Conservation (phyloP, 2,888 invertebrate species). For the Ormyrus labotus region DNA sequence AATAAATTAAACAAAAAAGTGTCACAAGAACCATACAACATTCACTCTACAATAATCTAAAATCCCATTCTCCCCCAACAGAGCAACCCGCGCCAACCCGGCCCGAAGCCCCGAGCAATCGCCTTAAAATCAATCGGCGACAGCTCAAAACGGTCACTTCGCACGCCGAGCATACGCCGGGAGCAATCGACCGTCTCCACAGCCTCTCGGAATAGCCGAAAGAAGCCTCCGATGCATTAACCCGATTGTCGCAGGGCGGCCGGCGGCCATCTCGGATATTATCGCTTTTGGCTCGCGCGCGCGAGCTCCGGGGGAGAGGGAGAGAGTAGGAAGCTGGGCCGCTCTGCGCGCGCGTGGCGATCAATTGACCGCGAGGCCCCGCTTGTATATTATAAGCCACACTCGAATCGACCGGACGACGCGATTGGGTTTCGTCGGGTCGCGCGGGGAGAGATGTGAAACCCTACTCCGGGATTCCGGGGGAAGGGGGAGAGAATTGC, state of each 20-base stretch:
- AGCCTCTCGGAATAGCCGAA: background rate
- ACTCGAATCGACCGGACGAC: background rate
- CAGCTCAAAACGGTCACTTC: no score
- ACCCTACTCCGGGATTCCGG: background rate
- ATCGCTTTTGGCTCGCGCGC: no score
- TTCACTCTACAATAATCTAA: background rate
- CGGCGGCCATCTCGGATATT: background rate
- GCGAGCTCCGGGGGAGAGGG: no score
- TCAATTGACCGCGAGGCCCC: conserved; percentile 13
- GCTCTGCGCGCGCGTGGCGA: background rate
- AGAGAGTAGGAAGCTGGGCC: no score
- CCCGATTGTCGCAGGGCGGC: conserved; percentile 1
- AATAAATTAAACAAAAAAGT: no score
- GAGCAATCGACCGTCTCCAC: no score
- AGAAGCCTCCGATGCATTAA: conserved; percentile 8
- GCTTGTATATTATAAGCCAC: background rate
- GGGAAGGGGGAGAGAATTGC: background rate
- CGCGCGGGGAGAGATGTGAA: background rate
- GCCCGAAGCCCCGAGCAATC: no score
- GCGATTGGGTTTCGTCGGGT: conserved; percentile 14
- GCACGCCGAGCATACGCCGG: no score
- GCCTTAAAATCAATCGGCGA: no score
- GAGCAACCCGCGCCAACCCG: no score
- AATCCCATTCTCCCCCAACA: background rate
- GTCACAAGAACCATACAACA: background rate